Percentiles rank a stretch among this genome's conserved stretches.
These are phyloP conservation scores for Garra rufa DNA, from an alignment of 2,113 vertebrate genomes.

Conservation along the genomic window DNA sequence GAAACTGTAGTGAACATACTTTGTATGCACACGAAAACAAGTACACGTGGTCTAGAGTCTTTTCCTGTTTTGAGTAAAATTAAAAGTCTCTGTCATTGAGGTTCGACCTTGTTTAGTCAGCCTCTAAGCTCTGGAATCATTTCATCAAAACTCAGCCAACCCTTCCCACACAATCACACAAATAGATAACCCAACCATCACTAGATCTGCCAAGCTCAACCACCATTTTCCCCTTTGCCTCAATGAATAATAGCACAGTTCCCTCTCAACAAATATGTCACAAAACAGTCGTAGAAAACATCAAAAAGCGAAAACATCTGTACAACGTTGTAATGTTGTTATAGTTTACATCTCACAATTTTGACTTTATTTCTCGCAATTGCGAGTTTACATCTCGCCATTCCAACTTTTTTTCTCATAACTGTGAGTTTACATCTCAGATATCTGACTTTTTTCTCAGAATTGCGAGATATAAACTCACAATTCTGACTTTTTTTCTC, in stretches of 20 bases:
- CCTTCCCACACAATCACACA: conserved; percentile 59
- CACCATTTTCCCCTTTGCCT: conserved; percentile 15
- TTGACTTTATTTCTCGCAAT: no score
- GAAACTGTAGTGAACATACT: no score
- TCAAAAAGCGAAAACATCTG: neutral
- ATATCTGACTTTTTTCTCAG: no score
- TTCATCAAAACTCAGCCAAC: conserved; percentile 53
- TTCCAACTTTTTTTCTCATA: no score
- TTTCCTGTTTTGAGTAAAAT: conserved; percentile 42
- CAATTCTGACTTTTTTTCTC: no score
- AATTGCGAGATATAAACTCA: no score
- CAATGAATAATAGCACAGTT: conserved; percentile 46
- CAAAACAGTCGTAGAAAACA: neutral
- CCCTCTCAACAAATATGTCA: conserved; percentile 23
- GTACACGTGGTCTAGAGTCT: conserved; percentile 21
- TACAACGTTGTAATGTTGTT: neutral
- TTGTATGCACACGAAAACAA: neutral
- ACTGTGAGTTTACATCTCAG: no score
- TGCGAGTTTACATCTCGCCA: no score
- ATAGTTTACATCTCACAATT: no score
- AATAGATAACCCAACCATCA: conserved; percentile 56
- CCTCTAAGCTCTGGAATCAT: conserved; percentile 47
- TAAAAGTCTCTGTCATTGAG: conserved; percentile 48
- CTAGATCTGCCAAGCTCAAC: conserved; percentile 42
- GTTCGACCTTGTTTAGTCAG: conserved; percentile 50